Evolutionary conservation across 2,797 vertebrate species (phyloP).

Genomic region (Ispidina picta): DNA sequence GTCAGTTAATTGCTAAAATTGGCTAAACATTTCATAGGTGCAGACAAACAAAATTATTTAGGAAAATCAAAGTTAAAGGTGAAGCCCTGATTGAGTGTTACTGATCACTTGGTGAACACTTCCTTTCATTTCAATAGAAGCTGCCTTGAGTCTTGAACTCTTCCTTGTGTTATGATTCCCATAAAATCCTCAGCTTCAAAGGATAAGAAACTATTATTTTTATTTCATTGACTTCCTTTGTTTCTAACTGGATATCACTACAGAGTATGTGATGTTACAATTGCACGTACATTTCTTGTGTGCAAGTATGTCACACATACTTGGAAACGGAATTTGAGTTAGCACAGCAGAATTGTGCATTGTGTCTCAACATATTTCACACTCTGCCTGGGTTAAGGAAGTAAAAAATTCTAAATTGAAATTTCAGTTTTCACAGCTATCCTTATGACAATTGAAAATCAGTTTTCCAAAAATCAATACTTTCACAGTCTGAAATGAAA

Average conservation of each 20-base stretch:
- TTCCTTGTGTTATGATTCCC: background rate
- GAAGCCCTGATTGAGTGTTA: background rate
- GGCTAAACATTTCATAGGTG: background rate
- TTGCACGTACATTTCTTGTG: background rate
- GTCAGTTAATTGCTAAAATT: background rate
- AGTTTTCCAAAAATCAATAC: background rate
- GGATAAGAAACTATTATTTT: background rate
- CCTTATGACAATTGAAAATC: background rate
- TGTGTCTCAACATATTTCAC: background rate
- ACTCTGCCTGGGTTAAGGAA: background rate
- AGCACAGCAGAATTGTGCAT: background rate
- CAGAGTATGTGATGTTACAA: background rate
- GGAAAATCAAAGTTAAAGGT: background rate
- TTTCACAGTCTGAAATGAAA: background rate
- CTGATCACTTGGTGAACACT: background rate
- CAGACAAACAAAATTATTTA: background rate
- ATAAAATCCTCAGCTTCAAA: background rate
- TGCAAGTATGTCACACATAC: background rate
- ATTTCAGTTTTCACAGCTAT: background rate
- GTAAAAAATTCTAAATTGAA: background rate
- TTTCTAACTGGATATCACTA: background rate
- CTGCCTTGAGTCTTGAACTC: background rate
- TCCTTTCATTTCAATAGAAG: background rate
- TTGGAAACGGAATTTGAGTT: background rate
- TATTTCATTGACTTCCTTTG: background rate